A percentile compares a stretch with the other conserved stretches of the same genome.
Conservation (phyloP, 2,888 invertebrate species). For the Hydrotaea diabolus region DNA sequence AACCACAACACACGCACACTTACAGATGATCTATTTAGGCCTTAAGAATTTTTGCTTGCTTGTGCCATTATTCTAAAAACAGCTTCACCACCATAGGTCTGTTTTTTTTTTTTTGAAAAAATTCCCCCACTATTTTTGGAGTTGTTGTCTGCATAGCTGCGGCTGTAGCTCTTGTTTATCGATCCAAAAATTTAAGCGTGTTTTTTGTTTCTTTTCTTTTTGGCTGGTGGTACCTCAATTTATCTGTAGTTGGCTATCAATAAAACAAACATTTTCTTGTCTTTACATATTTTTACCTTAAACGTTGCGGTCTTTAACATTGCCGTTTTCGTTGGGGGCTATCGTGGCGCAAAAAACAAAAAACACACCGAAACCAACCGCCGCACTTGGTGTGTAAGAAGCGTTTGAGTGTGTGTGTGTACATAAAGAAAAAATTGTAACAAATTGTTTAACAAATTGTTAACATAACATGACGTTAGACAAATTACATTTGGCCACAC, state of each 20-base stretch:
- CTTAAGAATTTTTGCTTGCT: background rate
- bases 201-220: too few relatives aligned
- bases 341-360: background rate
- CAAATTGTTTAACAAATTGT: constrained; percentile 67
- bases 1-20: background rate
- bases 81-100: too few relatives aligned
- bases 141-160: background rate
- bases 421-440: constrained; percentile 56
- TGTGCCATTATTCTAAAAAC: background rate
- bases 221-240: constrained; percentile 18
- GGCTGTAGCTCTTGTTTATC: constrained; percentile 16
- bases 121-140: constrained; percentile 26
- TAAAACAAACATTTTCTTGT: constrained; percentile 51
- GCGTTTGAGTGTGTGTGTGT: background rate
- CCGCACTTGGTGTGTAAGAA: background rate
- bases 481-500: constrained; percentile 67
- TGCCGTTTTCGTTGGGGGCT: constrained; percentile 24
- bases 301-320: constrained; percentile 35
- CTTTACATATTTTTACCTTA: constrained; percentile 59
- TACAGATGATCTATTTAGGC: background rate
- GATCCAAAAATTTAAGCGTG: background rate
- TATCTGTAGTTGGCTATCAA: constrained; percentile 44
- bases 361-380: constrained; percentile 9
- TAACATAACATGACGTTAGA: constrained; percentile 67
- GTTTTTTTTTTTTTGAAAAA: background rate